These are phyloP conservation scores for Euglossa dilemma DNA, from an alignment of 1,140 invertebrate genomes.

Conservation along the genomic window DNA sequence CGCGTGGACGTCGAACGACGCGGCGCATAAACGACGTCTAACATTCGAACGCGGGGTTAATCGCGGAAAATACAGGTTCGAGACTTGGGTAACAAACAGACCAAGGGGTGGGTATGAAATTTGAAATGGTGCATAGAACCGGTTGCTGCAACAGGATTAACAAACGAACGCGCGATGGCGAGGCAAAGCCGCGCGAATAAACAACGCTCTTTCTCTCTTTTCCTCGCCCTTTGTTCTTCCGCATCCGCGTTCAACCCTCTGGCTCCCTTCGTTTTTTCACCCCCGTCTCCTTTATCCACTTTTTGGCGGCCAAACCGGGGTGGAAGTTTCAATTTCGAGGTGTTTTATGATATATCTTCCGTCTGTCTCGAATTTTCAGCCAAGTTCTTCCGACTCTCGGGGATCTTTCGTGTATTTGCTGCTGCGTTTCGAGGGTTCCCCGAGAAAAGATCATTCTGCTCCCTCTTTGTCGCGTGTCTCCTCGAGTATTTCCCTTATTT, in stretches of 20 bases:
- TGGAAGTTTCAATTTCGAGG: conserved; percentile 14
- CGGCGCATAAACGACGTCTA: not conserved
- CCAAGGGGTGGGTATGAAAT: not conserved
- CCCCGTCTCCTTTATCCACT: not conserved
- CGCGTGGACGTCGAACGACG: not conserved
- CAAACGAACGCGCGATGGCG: conserved; percentile 1
- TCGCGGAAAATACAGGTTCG: not conserved
- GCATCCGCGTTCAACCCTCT: not conserved
- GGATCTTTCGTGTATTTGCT: not conserved
- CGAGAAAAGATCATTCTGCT: not conserved
- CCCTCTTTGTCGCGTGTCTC: no score
- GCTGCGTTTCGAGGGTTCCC: not conserved
- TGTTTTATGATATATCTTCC: not conserved
- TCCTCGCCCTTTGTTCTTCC: not conserved
- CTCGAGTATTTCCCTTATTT: no score
- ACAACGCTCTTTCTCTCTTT: not conserved
- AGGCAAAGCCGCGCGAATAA: not conserved
- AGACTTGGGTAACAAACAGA: not conserved
- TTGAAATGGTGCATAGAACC: not conserved
- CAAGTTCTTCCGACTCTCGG: no score
- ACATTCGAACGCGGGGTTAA: not conserved
- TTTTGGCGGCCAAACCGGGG: not conserved
- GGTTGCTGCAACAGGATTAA: not conserved
- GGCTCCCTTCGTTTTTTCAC: not conserved
- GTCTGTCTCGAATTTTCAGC: not conserved